Evolutionary conservation across 2,113 vertebrate genomes (phyloP).

Genomic region (Pelodiscus sinensis): DNA sequence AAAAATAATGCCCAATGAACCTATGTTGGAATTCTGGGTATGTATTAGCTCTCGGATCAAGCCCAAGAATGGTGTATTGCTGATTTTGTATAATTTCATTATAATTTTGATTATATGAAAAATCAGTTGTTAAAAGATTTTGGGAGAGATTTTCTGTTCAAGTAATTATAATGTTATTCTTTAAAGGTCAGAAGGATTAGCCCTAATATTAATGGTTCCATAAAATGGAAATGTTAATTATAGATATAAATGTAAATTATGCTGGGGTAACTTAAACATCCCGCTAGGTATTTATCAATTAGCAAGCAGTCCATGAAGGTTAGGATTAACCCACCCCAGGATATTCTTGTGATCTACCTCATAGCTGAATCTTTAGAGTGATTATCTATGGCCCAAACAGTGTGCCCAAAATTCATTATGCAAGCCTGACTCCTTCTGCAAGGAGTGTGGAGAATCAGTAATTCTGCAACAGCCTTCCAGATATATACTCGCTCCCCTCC

Average conservation of each 20-base stretch:
- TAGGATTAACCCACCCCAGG: not conserved
- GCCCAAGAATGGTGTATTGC: not conserved
- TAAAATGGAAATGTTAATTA: not conserved
- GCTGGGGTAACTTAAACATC: not conserved
- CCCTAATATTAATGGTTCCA: fast-evolving
- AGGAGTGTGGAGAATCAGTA: not conserved
- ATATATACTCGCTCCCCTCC: not conserved
- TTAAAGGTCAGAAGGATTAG: not conserved
- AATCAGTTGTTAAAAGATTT: not conserved
- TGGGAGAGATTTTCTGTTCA: not conserved
- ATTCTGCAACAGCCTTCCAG: not conserved
- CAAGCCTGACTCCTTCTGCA: not conserved
- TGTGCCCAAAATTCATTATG: not conserved
- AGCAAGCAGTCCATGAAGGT: not conserved
- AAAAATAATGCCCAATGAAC: not conserved
- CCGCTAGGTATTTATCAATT: not conserved
- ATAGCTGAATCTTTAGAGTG: not conserved
- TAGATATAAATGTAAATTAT: not conserved
- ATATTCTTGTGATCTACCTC: not conserved
- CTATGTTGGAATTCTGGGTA: not conserved
- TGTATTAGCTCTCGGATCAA: not conserved
- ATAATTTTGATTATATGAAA: not conserved
- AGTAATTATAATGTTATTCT: not conserved
- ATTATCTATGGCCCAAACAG: not conserved
- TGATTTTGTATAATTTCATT: not conserved